Base-by-base conservation (phyloP, 2,888 invertebrate genomes). In the Chalcis sispes region DNA sequence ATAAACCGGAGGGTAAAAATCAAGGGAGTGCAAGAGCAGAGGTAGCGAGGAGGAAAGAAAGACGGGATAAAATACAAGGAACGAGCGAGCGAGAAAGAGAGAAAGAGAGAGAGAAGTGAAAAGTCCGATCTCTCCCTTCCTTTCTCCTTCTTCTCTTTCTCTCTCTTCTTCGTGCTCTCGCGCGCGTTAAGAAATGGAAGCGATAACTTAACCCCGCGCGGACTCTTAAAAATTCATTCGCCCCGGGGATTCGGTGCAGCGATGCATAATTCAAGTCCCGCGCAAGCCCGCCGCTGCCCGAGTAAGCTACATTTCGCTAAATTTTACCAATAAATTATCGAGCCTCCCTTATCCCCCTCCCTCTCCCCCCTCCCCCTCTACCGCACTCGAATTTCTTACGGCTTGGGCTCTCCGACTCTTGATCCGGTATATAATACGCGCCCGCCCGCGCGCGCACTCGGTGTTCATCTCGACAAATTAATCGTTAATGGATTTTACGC, bases 221-320 rank as follows among this genome's bases (percentile, higher is more conserved):
- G 70, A 65, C 70, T 74, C 69, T 77, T 59, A 74, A 77, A 77
- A 77, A 74, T 77, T 73, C 77, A 74, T 74, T 54, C 46, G 52
- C 59, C 52, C 58, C 32, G 54, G 75, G 50, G 56, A 77, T 72
- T 72, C 72, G 56, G 70, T 48, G 61, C 66, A 54, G 61, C 52
- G 59, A 59, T 70, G 64, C 73, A 67, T 77, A 77, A 72, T 76
- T 76, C 72, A 76, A 56, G 20, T 13, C 13, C 18, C 48, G 23
- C 32, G 7, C 23, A n/a, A 15, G 46, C 32, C 25, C 27, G 50
- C 29, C 65, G n/a, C n/a, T 20, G 27, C 25, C n/a, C 58, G 13
- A 42, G 58, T 58, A 69, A 46, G 54, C 64, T 66, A 65, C 75
- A 42, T 56, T 72, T 72, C 27, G 76, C 61, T 76, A 72, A 76